Evolutionary conservation across 1,140 invertebrate genomes (phyloP).

Genomic region (Elymnias hypermnestra): DNA sequence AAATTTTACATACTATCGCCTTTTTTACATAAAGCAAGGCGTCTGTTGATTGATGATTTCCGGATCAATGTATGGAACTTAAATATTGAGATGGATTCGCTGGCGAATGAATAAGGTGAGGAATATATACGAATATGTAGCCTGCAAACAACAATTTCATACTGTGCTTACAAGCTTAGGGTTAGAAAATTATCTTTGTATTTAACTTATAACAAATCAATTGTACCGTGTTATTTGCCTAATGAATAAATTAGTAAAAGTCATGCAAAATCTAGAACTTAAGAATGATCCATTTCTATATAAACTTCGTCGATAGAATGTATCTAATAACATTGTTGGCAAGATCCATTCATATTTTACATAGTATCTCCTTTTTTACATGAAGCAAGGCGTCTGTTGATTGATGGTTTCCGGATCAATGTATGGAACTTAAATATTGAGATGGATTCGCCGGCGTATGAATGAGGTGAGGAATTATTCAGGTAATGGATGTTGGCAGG

Average conservation of each 20-base stretch:
- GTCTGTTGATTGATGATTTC: conserved; percentile 49
- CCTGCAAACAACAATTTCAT: too few relatives aligned
- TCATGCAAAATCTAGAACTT: too few relatives aligned
- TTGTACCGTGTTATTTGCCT: too few relatives aligned
- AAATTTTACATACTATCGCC: conserved; percentile 27
- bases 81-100: conserved; percentile 64
- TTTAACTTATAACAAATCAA: too few relatives aligned
- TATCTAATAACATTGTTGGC: too few relatives aligned
- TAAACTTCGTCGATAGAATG: too few relatives aligned
- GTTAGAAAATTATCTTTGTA: too few relatives aligned
- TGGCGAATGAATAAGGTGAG: conserved; percentile 57
- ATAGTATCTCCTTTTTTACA: conserved; percentile 32
- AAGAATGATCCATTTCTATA: conserved; percentile 3
- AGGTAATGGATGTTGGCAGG: conserved; percentile 44
- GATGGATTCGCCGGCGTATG: conserved; percentile 56
- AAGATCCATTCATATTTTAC: conserved; percentile 31
- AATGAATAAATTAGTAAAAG: too few relatives aligned
- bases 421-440: conserved; percentile 53
- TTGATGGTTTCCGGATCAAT: conserved; percentile 55
- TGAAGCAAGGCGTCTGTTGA: conserved; percentile 29
- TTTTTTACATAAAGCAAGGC: conserved; percentile 29
- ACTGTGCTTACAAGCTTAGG: too few relatives aligned
- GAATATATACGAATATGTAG: too few relatives aligned
- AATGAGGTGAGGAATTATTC: conserved; percentile 62
- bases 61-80: conserved; percentile 42